Evolutionary conservation across 2,797 vertebrate species (phyloP).

Genomic region (Microchirus variegatus): DNA sequence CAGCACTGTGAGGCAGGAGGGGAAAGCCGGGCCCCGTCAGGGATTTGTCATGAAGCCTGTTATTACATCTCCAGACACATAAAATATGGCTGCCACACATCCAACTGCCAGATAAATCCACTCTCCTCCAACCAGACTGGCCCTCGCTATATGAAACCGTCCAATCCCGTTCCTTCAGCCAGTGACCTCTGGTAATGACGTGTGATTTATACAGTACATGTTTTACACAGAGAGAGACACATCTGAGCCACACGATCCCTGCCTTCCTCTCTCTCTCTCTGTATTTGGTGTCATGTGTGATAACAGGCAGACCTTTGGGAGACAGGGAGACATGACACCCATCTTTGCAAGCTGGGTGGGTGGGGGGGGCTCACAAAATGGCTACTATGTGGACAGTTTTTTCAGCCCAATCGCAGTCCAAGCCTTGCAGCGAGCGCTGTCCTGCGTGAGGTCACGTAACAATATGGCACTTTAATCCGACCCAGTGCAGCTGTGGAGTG

Average conservation of each 20-base stretch:
- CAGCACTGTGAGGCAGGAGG: constrained; percentile 51
- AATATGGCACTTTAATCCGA: constrained; percentile 63
- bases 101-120: constrained; percentile 73
- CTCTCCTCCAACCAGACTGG: constrained; percentile 71
- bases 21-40: constrained; percentile 61
- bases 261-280: constrained; percentile 43
- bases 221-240: constrained; percentile 66
- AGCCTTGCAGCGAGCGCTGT: constrained; percentile 58
- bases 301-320: constrained; percentile 72
- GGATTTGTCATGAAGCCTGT: constrained; percentile 76
- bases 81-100: constrained; percentile 77
- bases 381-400: constrained; percentile 69
- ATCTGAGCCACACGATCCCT: constrained; percentile 31
- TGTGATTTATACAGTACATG: constrained; percentile 78
- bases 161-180: constrained; percentile 64
- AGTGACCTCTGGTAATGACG: constrained; percentile 78
- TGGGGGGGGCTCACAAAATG: constrained; percentile 68
- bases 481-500: constrained; percentile 44
- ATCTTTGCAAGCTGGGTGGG: constrained; percentile 50
- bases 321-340: constrained; percentile 61
- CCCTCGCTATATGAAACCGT: constrained; percentile 53
- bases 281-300: constrained; percentile 71
- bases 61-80: constrained; percentile 77
- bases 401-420: constrained; percentile 70
- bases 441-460: constrained; percentile 58